phyloP scores from a whole-genome alignment of 1,140 invertebrate genomes.

The Bombus consobrinus region DNA sequence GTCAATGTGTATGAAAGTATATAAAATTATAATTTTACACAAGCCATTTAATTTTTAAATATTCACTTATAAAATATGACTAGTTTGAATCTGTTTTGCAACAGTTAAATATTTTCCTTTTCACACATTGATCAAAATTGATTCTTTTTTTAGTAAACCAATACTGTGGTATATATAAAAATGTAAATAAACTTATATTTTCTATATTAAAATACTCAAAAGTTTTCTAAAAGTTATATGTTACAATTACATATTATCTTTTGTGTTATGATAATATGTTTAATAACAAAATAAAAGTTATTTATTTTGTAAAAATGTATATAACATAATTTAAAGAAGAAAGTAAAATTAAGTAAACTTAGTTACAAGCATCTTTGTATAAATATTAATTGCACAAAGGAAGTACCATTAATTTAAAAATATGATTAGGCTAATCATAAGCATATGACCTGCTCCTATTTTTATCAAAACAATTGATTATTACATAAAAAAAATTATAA shows the following conservation, averaged over 20 bases:
- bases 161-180: conserved; percentile 1
- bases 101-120: conserved; percentile 4
- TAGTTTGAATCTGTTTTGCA: conserved; percentile 33
- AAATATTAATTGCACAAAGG: conserved; percentile 1
- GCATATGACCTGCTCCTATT: not conserved
- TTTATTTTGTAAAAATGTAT: not conserved
- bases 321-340: conserved; percentile 10
- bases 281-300: not conserved
- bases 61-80: conserved; percentile 53
- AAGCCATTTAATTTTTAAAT: conserved; percentile 38
- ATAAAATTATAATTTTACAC: conserved; percentile 2
- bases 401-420: not conserved
- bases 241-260: conserved; percentile 1
- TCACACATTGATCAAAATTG: conserved; percentile 3
- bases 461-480: not conserved
- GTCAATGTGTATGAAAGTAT: conserved; percentile 24
- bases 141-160: not conserved
- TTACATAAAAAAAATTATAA: not conserved
- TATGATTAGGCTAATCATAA: not conserved
- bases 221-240: not conserved
- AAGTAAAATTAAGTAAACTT: conserved; percentile 17
- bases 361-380: not conserved
- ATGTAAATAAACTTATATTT: not conserved
- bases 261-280: not conserved
- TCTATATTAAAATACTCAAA: not conserved